Evolutionary conservation across 1,140 invertebrate genomes (phyloP).

Genomic region (Trachymyrmex septentrionalis): DNA sequence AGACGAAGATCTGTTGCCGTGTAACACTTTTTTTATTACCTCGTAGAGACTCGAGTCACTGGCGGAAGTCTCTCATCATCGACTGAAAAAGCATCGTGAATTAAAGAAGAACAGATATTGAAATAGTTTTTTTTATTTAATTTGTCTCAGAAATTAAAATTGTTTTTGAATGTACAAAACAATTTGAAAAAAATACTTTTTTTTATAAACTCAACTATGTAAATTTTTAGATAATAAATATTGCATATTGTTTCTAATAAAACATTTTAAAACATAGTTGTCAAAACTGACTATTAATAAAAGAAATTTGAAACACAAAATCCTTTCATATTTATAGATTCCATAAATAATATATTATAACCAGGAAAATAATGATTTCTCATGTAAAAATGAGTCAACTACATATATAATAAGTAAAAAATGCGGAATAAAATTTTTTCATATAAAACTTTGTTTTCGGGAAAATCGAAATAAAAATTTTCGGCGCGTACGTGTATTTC

Average conservation of each 20-base stretch:
- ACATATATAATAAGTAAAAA: too few species aligned
- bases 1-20: slow-evolving; percentile 53
- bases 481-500: too few species aligned
- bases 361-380: too few species aligned
- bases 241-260: not conserved
- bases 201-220: not conserved
- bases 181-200: not conserved
- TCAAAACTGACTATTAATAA: not conserved
- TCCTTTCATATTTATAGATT: not conserved
- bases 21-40: slow-evolving; percentile 69
- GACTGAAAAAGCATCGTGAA: not conserved
- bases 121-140: not conserved
- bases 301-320: not conserved
- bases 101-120: not conserved
- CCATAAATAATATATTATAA: too few species aligned
- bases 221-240: slow-evolving; percentile 24
- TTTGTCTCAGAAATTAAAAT: not conserved
- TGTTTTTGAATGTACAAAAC: not conserved
- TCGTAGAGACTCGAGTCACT: slow-evolving; percentile 40
- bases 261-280: not conserved
- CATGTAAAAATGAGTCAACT: too few species aligned
- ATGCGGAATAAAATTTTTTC: too few species aligned
- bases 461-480: too few species aligned
- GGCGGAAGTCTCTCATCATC: slow-evolving; percentile 28
- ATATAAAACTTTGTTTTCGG: too few species aligned